Evolutionary conservation across 2,797 vertebrate genomes (phyloP), one percentile per base, ranked within the genome.

Genomic region (Epinephelus awoara): DNA sequence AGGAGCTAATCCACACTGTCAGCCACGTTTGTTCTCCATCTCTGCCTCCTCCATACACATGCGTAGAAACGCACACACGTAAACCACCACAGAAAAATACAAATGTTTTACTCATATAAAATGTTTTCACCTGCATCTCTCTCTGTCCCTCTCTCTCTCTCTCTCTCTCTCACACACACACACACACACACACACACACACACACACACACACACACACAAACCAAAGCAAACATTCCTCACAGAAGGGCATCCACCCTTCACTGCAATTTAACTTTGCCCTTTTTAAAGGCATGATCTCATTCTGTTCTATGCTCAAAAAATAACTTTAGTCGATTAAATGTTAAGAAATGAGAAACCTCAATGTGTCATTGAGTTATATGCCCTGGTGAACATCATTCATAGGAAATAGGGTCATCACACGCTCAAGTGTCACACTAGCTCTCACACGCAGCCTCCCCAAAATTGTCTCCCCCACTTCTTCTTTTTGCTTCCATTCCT

Each of bases 1-100:
- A 90, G 91, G 91, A 91, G 92, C 91, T 94, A 96, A 95, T 93
- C 93, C 94, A 95, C 93, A 91, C 85, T 91, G 92, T 93, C 93
- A 93, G 90, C 86, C 88, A 88, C 82, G 83, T 91, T 93, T 89
- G 82, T 92, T 92, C 91, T 92, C 90, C 90, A 85, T 83, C 87
- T 85, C 83, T 75, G 88, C 80, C 79, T 92, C 86, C 65, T 82
- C 77, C 67, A 75, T 79, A 83, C 83, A 87, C 85, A 85, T 80
- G 76, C 78, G 83, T 64, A 82, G 51, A 80, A 73, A 88, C 69
- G 80, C 66, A 69, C 81, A 61, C 44, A 80, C 64, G 42, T 52
- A 64, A 49, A 14, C 56, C 57, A 69, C 58, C 18, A 67, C 52
- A 62, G 67, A 77, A 77, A 87, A 80, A 82, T 47, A 88, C 63